These are phyloP conservation scores for Ailuropoda melanoleuca DNA, from an alignment of 2,113 vertebrate genomes.

Conservation along the genomic window DNA sequence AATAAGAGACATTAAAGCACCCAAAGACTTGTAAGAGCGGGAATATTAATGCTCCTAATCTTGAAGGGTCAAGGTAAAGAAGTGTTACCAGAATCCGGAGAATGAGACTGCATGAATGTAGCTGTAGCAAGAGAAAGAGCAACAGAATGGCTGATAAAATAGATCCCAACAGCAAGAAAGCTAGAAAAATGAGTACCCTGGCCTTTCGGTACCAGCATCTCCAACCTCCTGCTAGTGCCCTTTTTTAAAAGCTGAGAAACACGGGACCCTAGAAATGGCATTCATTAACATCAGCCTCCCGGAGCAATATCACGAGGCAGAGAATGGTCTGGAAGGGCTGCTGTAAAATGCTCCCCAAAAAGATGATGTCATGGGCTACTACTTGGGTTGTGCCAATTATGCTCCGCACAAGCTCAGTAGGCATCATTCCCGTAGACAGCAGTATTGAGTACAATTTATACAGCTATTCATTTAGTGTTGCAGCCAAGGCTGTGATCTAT, in stretches of 20 bases:
- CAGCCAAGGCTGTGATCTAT: background rate
- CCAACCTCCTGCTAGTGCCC: background rate
- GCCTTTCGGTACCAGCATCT: background rate
- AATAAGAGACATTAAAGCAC: background rate
- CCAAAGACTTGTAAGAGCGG: background rate
- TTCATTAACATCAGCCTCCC: background rate
- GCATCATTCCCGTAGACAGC: no score
- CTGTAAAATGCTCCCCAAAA: background rate
- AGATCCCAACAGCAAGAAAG: background rate
- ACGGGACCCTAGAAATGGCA: background rate
- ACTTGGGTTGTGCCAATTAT: rapidly evolving
- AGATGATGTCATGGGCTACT: background rate
- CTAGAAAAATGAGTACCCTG: background rate
- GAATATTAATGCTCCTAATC: background rate
- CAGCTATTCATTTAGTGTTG: background rate
- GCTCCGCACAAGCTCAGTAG: rapidly evolving
- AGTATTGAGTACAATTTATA: background rate
- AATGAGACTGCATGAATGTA: background rate
- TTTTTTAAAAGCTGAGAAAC: background rate
- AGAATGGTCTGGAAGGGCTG: background rate
- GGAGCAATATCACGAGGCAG: background rate
- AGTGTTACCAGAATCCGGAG: background rate
- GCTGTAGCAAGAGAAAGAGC: background rate
- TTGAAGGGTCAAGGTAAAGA: background rate
- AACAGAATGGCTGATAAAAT: background rate